Evolutionary conservation across 2,888 invertebrate species (phyloP), one percentile per base, ranked within the genome.

Genomic region (Linyphia triangularis): DNA sequence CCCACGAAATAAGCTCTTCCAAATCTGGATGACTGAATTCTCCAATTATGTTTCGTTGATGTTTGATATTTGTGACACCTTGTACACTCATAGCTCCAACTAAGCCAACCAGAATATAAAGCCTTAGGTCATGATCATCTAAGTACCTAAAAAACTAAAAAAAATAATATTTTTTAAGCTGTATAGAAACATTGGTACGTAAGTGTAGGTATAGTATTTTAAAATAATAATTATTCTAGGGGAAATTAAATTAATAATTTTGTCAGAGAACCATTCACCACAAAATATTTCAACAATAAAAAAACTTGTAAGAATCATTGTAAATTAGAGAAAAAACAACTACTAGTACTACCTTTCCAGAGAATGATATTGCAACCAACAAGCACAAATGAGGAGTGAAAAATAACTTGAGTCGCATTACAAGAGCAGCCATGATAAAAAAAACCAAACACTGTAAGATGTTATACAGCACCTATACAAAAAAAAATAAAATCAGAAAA

Each of bases 1-100:
- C 95, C 97, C 97, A 97, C 63, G 95, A 94, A 59, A 97, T 93
- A 89, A 97, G 93, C 91, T 96, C 94, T 92, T 97, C 97, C 91
- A 96, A 94, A 0, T 95, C 94, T 57, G 95, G 93, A 91, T 96
- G 95, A 85, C 94, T 95, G 93, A 95, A 96, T 91, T 96, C 96
- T 10, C 96, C 94, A 82, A 93, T 91, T 63, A 94, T 93, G 78
- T 91, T 91, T 81, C 93, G 92, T 92, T 95, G 94, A n/a, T 94
- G 93, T 63, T 92, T 92, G 0, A 95, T 91, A 91, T 94, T 94
- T 7, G 92, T 91, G 10, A 93, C 84, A 1, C 95, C 95, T 86
- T 93, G 92, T 85, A 93, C 92, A 65, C 94, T 93, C 95, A 95
- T 95, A 7, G 92, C 92, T 22, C 94, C 94, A 67, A 95, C 90